These are phyloP conservation scores for Cyrtodaria siliqua DNA, from an alignment of 2,888 invertebrate genomes.

Conservation along the genomic window DNA sequence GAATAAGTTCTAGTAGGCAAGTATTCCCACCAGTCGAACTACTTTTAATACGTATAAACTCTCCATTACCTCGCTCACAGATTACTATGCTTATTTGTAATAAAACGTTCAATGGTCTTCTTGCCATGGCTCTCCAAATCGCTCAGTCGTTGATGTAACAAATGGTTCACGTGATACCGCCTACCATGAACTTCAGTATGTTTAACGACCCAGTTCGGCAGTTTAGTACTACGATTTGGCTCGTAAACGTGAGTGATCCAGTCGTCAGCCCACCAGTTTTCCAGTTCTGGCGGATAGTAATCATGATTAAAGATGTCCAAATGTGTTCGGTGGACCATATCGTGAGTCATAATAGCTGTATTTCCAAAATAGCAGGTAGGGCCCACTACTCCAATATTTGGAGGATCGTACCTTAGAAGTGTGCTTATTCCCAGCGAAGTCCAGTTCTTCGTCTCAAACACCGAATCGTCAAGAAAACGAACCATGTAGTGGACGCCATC, in stretches of 20 bases:
- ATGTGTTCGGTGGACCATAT: slow-evolving; percentile 10
- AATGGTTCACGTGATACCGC: no score
- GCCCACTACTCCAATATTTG: slow-evolving; percentile 11
- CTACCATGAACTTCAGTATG: not conserved
- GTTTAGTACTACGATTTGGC: not conserved
- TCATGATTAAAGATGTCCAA: slow-evolving; percentile 4
- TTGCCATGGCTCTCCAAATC: no score
- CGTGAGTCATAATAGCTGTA: slow-evolving; percentile 8
- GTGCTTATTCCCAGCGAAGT: slow-evolving; percentile 4
- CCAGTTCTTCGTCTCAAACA: slow-evolving; percentile 7
- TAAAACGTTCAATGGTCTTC: no score
- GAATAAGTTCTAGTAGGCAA: no score
- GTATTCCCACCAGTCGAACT: no score
- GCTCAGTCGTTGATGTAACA: no score
- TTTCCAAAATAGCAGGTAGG: slow-evolving; percentile 11
- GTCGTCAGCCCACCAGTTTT: slow-evolving; percentile 18
- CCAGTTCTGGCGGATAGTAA: slow-evolving; percentile 10
- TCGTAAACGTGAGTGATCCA: slow-evolving; percentile 19
- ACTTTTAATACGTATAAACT: no score
- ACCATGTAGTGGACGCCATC: slow-evolving; percentile 20
- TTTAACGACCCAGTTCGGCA: not conserved
- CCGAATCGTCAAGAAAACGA: slow-evolving; percentile 12
- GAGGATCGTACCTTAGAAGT: not conserved
- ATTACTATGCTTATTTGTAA: no score
- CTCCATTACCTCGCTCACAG: no score